These are phyloP conservation scores for Drosophila trapezifrons DNA, from an alignment of 1,140 invertebrate genomes.

Conservation along the genomic window DNA sequence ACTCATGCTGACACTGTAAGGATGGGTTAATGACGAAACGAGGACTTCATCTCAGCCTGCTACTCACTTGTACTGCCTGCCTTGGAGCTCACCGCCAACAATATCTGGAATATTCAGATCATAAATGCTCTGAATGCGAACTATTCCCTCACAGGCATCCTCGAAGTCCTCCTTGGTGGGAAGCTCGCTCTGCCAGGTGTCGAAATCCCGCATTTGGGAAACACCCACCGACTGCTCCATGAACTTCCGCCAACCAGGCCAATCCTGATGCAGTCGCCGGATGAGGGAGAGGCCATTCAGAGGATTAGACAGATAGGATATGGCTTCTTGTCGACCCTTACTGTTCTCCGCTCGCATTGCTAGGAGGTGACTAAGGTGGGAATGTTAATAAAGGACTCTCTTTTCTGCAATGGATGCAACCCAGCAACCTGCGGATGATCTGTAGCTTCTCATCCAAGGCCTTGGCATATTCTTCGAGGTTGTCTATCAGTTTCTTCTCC, in stretches of 20 bases:
- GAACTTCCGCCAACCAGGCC: conserved; percentile 46
- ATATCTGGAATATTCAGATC: conserved; percentile 93
- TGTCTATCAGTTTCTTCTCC: conserved; percentile 92
- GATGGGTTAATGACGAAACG: neutral
- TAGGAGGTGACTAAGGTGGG: conserved; percentile 15
- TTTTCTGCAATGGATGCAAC: too few species aligned
- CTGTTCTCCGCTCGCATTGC: conserved; percentile 88
- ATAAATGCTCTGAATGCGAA: conserved; percentile 97
- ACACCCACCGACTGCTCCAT: conserved; percentile 40
- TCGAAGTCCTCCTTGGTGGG: conserved; percentile 93
- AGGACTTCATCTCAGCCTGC: neutral
- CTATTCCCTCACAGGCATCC: conserved; percentile 95
- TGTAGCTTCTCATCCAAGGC: conserved; percentile 48
- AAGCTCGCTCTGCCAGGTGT: conserved; percentile 87
- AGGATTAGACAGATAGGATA: conserved; percentile 59
- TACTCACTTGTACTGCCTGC: conserved; percentile 90
- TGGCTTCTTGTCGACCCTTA: conserved; percentile 88
- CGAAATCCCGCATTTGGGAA: conserved; percentile 87
- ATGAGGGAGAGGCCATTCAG: conserved; percentile 56
- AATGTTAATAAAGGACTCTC: conserved; percentile 87
- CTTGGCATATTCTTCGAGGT: conserved; percentile 91
- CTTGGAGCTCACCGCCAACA: conserved; percentile 93
- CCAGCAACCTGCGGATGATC: conserved; percentile 38
- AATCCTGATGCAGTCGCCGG: conserved; percentile 58
- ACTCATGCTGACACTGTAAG: conserved; percentile 18